Percentiles rank a stretch among this genome's conserved stretches.
These are phyloP conservation scores for Eumacrocentrus americanus DNA, from an alignment of 2,888 invertebrate species.

Conservation along the genomic window DNA sequence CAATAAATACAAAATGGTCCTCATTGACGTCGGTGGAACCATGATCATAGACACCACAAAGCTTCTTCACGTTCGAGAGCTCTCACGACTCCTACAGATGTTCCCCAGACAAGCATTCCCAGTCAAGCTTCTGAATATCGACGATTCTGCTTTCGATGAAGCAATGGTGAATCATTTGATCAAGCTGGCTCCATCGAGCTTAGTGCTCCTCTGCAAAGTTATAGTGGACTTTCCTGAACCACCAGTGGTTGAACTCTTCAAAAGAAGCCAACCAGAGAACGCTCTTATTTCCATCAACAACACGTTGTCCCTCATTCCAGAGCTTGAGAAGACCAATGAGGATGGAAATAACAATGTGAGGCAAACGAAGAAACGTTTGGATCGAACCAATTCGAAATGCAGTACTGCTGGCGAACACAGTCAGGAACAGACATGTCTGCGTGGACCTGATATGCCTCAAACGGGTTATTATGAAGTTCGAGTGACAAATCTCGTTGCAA, in stretches of 20 bases:
- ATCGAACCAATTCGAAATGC: conserved; percentile 37
- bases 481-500: conserved; percentile 74
- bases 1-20: conserved; percentile 62
- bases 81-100: conserved; percentile 56
- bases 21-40: conserved; percentile 66
- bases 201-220: conserved; percentile 66
- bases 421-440: conserved; percentile 42
- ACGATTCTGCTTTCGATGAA: conserved; percentile 60
- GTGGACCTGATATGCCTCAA: conserved; percentile 60
- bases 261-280: conserved; percentile 69
- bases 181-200: conserved; percentile 65
- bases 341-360: conserved; percentile 50
- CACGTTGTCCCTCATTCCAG: conserved; percentile 70
- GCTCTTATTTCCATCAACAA: conserved; percentile 75
- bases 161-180: conserved; percentile 56
- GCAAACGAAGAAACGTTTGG: conserved; percentile 40
- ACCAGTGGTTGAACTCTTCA: conserved; percentile 73
- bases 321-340: conserved; percentile 60
- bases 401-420: conserved; percentile 20
- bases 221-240: conserved; percentile 32
- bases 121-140: conserved; percentile 67
- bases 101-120: conserved; percentile 65
- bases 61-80: conserved; percentile 61
- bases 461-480: conserved; percentile 73
- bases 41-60: conserved; percentile 56